Evolutionary conservation across 2,797 vertebrate species (phyloP), one percentile per base, ranked within the genome.

Genomic region (Moxostoma hubbsi): DNA sequence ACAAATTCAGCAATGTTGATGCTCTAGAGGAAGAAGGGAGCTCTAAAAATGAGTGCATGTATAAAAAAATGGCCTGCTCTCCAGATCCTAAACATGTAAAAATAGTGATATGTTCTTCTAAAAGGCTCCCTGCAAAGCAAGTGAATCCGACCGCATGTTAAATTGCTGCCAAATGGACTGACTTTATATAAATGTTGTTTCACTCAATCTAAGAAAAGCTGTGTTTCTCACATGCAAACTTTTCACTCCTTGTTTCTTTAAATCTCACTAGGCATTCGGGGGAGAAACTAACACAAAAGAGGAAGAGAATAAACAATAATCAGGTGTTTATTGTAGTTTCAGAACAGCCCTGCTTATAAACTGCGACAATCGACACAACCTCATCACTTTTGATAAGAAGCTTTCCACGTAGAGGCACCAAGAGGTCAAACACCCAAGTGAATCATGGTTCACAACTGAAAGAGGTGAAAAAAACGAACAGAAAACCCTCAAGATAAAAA

Each of bases 241-340:
- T 6, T 46, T 57, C 49, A n/a, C 55, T 16, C 24, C 54, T 8
- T 6, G 16, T 65, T 74, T 59, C 46, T 24, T 86, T 1, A 24
- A 92, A 93, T 92, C 90, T 93, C 87, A 46, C 89, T 86, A 69
- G 90, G 90, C 90, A 76, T 61, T 71, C 53, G 87, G 90, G 89
- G 89, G 88, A 24, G 24, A 24, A 24, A 24, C 24, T 89, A 91
- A 24, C 84, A 85, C 82, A 62, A 81, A 82, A 24, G 58, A 82
- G 77, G 72, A 84, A 82, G 59, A 87, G 85, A 86, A 83, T 77
- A 89, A 91, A 90, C 82, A 82, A 89, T 85, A 87, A 89, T 89
- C 55, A 81, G 82, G 85, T 89, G 85, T 91, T 92, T 90, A 90
- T 91, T 89, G 85, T 85, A 85, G 88, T 82, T 89, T 89, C 13